Evolutionary conservation across 37 sponge, comb jelly and placozoan species (phyloP), one percentile per base, ranked within the genome.

Genomic region (Lycopodina hypogea): DNA sequence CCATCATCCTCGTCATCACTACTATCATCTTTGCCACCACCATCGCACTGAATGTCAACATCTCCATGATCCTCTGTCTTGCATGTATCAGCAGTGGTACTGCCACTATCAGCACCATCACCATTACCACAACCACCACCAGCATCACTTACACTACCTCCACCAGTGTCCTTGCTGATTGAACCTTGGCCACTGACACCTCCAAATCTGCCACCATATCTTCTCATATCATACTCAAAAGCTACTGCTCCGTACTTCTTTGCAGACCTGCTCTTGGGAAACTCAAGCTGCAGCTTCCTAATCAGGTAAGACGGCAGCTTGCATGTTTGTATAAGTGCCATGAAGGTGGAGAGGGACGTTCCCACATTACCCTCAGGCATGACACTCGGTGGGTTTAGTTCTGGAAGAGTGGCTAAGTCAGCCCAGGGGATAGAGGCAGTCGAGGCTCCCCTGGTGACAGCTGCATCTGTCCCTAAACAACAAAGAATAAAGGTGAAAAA

Each of bases 351-450:
- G 7, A 84, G 81, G 34, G 93, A 81, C 6, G 96, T 96, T 6
- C 96, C 96, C 17, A 96, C 91, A 74, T 96, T 96, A 1, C 96
- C 96, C 51, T 68, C 30, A 7, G 93, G 93, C 93, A 96, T 92
- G 48, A 90, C 80, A 29, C n/a, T 35, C 9, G 96, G 96, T 59
- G 96, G 96, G 38, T 75, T 89, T 24, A 96, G 73, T 58, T 96
- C 96, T n/a, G 84, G 82, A 26, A 95, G 60, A 42, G 71, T 2
- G 17, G 21, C 0, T 12, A 83, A 65, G 29, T 86, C 84, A 50
- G n/a, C 26, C 63, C 48, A 75, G 14, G 83, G 83, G 14, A 83
- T 75, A 42, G 60, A 28, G 2, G 72, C 36, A 70, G 7, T 18
- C 1, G 36, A 15, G 67, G 48, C 48, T 17, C 56, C 48, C 48